These are phyloP conservation scores for Hyperopisus bebe DNA, from an alignment of 2,113 vertebrate genomes.

Conservation along the genomic window DNA sequence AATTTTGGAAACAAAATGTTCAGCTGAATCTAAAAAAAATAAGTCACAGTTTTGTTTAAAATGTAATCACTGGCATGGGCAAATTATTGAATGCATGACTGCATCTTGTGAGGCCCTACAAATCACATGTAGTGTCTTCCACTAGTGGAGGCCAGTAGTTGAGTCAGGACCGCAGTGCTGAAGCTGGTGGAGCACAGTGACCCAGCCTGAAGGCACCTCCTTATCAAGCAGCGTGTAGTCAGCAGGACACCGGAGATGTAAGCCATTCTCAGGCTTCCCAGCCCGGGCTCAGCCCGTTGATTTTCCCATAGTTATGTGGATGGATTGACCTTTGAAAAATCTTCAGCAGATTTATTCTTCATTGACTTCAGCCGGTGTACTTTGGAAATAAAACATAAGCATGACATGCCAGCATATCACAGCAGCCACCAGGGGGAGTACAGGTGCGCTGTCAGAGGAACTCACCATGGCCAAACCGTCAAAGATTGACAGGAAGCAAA, in stretches of 20 bases:
- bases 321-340: background rate
- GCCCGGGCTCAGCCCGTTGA: background rate
- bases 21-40: background rate
- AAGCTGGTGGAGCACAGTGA: background rate
- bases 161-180: background rate
- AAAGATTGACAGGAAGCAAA: background rate
- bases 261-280: background rate
- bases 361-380: background rate
- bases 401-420: background rate
- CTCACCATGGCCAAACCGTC: background rate
- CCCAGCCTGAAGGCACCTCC: background rate
- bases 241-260: background rate
- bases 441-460: background rate
- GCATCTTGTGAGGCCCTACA: background rate
- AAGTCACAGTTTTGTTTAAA: background rate
- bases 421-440: background rate
- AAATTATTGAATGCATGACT: background rate
- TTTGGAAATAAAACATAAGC: background rate
- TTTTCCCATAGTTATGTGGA: background rate
- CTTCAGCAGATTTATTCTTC: background rate
- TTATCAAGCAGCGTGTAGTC: background rate
- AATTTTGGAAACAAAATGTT: background rate
- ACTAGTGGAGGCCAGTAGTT: background rate
- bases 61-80: background rate
- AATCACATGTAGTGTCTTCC: background rate